Evolutionary conservation across 2,113 vertebrate genomes (phyloP), one percentile per base, ranked within the genome.

Genomic region (Sphyrna mokarran): DNA sequence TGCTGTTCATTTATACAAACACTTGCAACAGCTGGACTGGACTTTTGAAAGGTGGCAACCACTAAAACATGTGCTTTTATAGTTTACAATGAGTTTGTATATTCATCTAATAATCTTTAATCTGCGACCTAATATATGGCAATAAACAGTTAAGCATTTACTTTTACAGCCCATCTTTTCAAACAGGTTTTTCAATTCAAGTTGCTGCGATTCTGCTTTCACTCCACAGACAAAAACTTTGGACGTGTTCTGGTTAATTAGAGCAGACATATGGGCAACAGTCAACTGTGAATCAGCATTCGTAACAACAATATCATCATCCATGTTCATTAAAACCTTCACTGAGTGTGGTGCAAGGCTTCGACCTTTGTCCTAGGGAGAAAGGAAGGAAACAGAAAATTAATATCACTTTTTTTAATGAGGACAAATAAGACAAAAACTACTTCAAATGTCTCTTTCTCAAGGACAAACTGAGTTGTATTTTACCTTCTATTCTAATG

Each of bases 301-400:
- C 91, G 97, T 98, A 97, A 99, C 96, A 66, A 99, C 96, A 89
- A 99, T 29, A 22, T 98, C 98, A 16, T 97, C 98, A 1, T 97
- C 98, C 5, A 96, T 96, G 83, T 96, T 97, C 97, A 98, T 11
- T 96, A 98, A 96, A 0, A 97, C 97, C 96, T 96, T 97, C 6
- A 97, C 98, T 18, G 98, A 97, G 78, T 98, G 98, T 0, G 98
- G 98, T 83, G 98, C 98, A 0, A 99, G 96, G 96, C 98, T 98
- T 97, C 98, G 98, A 80, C 98, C 98, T 96, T 98, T 99, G 96
- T 99, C 99, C 99, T 99, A 48, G 0, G 95, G 40, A 14, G 43
- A 72, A 54, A 72, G 43, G 26, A 54, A 33, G 43, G 40, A 95
- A 66, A 70, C 6, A 26, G 40, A 22, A 43, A 43, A 48, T 95